Evolutionary conservation across 2,113 vertebrate genomes (phyloP).

Genomic region (Pterocles orientalis): DNA sequence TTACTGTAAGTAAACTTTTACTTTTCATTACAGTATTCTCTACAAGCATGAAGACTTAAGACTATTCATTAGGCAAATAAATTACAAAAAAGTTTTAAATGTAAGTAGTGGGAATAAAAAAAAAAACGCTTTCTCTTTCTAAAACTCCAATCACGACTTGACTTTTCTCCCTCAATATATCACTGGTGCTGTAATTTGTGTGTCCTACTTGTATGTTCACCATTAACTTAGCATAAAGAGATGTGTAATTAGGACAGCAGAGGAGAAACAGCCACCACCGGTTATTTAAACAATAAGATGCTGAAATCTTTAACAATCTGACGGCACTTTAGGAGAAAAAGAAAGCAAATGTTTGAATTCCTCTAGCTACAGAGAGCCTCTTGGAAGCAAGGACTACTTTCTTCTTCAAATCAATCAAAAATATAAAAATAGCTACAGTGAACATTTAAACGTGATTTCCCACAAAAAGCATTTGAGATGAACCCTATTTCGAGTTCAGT

Average conservation of each 20-base stretch:
- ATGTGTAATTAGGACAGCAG: not conserved
- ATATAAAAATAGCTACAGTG: not conserved
- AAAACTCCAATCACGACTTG: not conserved
- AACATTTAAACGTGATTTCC: not conserved
- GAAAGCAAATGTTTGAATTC: not conserved
- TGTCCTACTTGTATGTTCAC: not conserved
- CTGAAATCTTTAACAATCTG: not conserved
- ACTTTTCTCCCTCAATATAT: not conserved
- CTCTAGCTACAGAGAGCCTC: not conserved
- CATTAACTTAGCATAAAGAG: not conserved
- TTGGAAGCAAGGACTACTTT: not conserved
- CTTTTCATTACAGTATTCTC: not conserved
- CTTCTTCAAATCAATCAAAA: not conserved
- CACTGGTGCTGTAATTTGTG: not conserved
- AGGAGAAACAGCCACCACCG: not conserved
- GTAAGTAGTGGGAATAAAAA: not conserved
- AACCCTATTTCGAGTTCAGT: not conserved
- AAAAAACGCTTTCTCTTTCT: not conserved
- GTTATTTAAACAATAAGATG: not conserved
- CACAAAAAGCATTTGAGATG: not conserved
- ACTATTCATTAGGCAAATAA: not conserved
- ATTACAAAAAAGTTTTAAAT: not conserved
- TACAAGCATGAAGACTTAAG: not conserved
- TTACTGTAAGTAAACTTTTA: not conserved
- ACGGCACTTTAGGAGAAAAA: not conserved